A percentile compares a stretch with the other conserved stretches of the same genome.
phyloP scores from a whole-genome alignment of 2,888 invertebrate species.

The Phyllotreta cruciferae region DNA sequence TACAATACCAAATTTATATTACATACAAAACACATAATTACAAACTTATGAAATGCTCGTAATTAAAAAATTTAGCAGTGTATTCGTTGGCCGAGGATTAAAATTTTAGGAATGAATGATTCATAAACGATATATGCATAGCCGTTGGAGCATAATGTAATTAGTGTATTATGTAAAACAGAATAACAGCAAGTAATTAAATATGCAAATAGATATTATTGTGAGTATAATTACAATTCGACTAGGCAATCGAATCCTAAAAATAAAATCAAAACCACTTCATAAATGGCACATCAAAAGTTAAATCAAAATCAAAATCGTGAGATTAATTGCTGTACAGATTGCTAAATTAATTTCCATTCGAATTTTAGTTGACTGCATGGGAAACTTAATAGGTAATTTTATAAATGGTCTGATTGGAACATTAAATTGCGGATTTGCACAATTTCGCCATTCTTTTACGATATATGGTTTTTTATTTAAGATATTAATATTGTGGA shows the following conservation, averaged over 20 bases:
- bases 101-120: no score
- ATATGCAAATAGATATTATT: conserved; percentile 25
- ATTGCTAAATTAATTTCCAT: conserved; percentile 10
- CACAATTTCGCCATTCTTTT: no score
- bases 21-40: no score
- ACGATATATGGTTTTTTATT: no score
- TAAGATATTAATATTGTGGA: no score
- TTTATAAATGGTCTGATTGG: no score
- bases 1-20: no score
- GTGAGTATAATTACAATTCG: conserved; percentile 19
- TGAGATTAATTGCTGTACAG: conserved; percentile 7
- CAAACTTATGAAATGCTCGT: no score
- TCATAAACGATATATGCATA: neutral
- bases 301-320: conserved; percentile 9
- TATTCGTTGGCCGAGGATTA: no score
- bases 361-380: neutral
- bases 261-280: conserved; percentile 17
- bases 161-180: conserved; percentile 9
- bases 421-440: no score
- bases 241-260: conserved; percentile 7
- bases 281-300: conserved; percentile 12
- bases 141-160: conserved; percentile 5
- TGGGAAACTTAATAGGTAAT: no score
- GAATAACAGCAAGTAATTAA: conserved; percentile 10
- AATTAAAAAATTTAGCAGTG: no score